These are phyloP conservation scores for Sebastes melanostomus DNA, from an alignment of 2,797 vertebrate genomes.

Conservation along the genomic window DNA sequence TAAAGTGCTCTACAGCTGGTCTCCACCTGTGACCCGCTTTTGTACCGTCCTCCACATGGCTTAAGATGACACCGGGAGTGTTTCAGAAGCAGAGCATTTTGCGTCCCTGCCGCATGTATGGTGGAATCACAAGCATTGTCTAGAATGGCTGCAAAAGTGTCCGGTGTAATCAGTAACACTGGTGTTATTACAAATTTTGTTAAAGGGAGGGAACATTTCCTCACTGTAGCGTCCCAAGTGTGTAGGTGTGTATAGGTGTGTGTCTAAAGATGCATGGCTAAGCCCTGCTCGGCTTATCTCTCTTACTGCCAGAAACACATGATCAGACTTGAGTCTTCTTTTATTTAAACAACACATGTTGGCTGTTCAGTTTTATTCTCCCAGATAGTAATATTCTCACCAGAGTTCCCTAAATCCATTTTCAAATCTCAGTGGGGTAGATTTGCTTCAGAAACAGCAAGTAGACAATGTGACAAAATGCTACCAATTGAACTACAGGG, in stretches of 20 bases:
- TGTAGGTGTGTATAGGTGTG: neutral
- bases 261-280: slow-evolving; percentile 18
- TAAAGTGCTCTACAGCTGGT: neutral
- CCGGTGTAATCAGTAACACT: accelerated
- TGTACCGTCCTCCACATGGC: neutral
- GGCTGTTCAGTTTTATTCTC: slow-evolving; percentile 30
- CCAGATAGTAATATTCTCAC: slow-evolving; percentile 31
- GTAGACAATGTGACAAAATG: slow-evolving; percentile 38
- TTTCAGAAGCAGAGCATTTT: too few species aligned
- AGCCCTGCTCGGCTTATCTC: slow-evolving; percentile 34
- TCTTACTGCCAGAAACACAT: slow-evolving; percentile 52
- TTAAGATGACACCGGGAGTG: neutral
- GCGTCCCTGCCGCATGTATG: too few species aligned
- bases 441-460: slow-evolving; percentile 37
- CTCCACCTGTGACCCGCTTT: neutral
- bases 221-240: neutral
- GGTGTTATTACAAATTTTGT: neutral
- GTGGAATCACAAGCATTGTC: neutral
- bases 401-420: slow-evolving; percentile 30
- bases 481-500: slow-evolving; percentile 18
- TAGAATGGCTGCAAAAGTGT: too few species aligned
- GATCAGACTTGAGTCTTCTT: slow-evolving; percentile 42
- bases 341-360: slow-evolving; percentile 54
- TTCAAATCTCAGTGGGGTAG: slow-evolving; percentile 25
- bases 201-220: neutral